Base-by-base conservation (phyloP, 2,113 vertebrate species). In the Sebastes fasciatus region DNA sequence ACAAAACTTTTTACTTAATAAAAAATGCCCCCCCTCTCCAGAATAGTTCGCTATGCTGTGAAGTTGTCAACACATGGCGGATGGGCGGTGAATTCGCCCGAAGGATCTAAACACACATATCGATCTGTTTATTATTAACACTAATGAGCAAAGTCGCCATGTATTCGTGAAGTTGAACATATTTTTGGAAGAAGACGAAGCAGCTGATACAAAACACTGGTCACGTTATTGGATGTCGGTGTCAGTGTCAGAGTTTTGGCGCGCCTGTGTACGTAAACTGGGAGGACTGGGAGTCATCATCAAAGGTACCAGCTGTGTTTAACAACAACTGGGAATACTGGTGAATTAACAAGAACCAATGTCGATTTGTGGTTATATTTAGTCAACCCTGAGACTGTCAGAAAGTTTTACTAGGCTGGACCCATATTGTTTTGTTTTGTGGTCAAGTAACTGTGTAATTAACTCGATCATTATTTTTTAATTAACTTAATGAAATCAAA, bases 201-300 rank as follows among this genome's bases (percentile, higher is more conserved):
- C 19, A 26, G 43, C n/a, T 45, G 45, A 42, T n/a, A 4, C 5
- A 8, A 21, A 64, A 16, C 49, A 5, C 14, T 23, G 49, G 10
- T 66, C 23, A 11, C 8, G 4, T 9, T 43, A 7, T 2, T 62
- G 52, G 67, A 73, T 49, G 48, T 67, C 45, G 40, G 26, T 43
- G 63, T 61, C 55, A 48, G 26, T 43, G 63, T 61, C 55, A 48
- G 49, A 34, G 63, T 86, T 89, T 88, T 91, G 90, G 87, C 89
- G 85, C 90, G 83, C 13, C 80, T 49, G 26, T 61, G n/a, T 45
- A 42, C 43, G 11, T 45, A 55, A 65, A 26, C 51, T 19, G 77
- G 26, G 17, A 42, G 66, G 46, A 79, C 19, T 43, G 23, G 26
- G 46, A 80, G 46, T 77, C 42, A 26, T 10, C 26, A 17, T 12